Percentiles rank a stretch among this genome's conserved stretches.
Evolutionary conservation across 2,797 vertebrate genomes (phyloP).

Genomic region (Lepus townsendii): DNA sequence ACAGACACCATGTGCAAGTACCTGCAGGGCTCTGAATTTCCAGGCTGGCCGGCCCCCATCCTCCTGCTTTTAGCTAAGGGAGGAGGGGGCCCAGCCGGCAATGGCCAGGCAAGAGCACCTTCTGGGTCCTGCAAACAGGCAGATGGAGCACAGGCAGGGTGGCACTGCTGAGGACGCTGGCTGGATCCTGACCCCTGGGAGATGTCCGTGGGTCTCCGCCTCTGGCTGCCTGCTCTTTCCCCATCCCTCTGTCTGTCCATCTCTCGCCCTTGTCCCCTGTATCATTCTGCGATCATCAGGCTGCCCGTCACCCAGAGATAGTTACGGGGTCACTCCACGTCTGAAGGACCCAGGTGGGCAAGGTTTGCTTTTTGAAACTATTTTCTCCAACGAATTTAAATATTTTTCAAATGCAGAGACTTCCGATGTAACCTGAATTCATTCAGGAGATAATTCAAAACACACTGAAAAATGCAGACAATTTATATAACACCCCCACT

Average conservation of each 20-base stretch:
- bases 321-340: neutral
- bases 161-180: neutral
- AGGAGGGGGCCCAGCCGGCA: neutral
- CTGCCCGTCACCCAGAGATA: neutral
- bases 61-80: neutral
- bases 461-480: neutral
- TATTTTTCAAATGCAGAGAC: neutral
- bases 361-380: neutral
- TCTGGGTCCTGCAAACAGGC: conserved; percentile 10
- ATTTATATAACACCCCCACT: neutral
- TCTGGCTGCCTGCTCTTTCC: neutral
- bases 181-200: conserved; percentile 21
- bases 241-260: too few species aligned
- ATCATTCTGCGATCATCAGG: neutral
- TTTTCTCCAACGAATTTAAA: neutral
- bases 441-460: neutral
- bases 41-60: neutral
- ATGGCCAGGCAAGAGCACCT: conserved; percentile 35
- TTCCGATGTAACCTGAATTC: neutral
- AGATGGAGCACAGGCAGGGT: neutral
- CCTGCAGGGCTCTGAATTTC: neutral
- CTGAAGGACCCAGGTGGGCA: neutral
- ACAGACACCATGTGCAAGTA: neutral
- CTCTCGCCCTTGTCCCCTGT: neutral
- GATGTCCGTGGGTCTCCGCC: neutral